Base-by-base conservation (phyloP, 2,888 invertebrate species). In the Lissonota sp. region DNA sequence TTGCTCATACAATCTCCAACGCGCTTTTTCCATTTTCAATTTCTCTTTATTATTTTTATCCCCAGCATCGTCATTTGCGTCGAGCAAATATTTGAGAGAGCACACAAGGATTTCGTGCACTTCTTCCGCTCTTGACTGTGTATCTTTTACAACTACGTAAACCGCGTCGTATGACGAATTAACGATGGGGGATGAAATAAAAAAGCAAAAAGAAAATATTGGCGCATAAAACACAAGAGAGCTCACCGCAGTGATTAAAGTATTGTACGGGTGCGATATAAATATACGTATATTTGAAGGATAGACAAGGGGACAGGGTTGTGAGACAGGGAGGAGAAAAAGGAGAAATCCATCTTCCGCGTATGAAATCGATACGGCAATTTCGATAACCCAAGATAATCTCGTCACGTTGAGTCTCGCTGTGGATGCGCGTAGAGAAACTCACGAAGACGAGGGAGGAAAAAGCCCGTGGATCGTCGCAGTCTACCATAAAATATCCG, bases 321-420 rank as follows among this genome's bases (percentile, higher is more conserved):
- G 4, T 12, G 64, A n/a, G 12, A 16, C 7, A 62, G 7, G 55
- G 14, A 6, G n/a, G 14, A 6, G 12, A 53, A 60, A 66, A 16
- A 39, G 5, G 53, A 12, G 46, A 12, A 37, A 53, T 12, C 42
- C 10, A 49, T 55, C 51, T 51, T 40, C 12, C 40, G 64, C 7
- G 16, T 53, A 57, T 60, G 58, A 74, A 70, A 81, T 78, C 78
- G 66, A 78, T 78, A 49, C 44, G 12, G 55, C 69, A 70, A 78
- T 78, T 74, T 73, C 69, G 39, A 53, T 58, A 64, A 74, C 42
- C 60, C 70, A 55, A 60, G 49, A 70, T 73, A 78, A 78, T 78
- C 64, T 66, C 69, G 64, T 70, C 60, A 70, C 73, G 73, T 71
- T 49, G 76, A 72, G 44, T 14, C 75, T 51, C 42, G 62, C 14